Percentiles rank a stretch among this genome's conserved stretches.
phyloP scores from a whole-genome alignment of 2,888 invertebrate species.

The Andrena bucephala region DNA sequence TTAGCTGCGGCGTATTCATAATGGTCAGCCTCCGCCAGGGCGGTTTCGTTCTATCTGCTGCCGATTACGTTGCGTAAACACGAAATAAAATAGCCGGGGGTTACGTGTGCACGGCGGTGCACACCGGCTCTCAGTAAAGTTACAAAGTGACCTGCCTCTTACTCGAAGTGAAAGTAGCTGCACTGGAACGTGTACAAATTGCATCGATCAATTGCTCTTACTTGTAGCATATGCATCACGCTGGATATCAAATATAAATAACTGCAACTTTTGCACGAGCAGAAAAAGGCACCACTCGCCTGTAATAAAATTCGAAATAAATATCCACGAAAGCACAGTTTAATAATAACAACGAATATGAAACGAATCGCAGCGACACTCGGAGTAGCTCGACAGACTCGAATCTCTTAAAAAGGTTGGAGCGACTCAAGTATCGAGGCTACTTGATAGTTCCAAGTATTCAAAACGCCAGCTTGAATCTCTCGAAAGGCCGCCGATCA shows the following conservation, averaged over 20 bases:
- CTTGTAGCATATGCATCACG: neutral
- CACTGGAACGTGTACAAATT: constrained; percentile 36
- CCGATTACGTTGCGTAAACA: neutral
- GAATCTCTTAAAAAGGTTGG: no score
- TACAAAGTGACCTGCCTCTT: constrained; percentile 35
- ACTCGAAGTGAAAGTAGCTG: constrained; percentile 46
- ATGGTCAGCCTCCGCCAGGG: neutral
- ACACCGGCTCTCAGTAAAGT: constrained; percentile 19
- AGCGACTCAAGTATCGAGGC: no score
- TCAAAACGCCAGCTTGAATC: neutral
- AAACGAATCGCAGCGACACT: no score
- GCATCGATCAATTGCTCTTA: constrained; percentile 22
- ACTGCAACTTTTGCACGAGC: neutral
- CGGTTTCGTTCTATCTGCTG: neutral
- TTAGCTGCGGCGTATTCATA: neutral
- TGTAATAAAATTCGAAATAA: no score
- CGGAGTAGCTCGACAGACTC: no score
- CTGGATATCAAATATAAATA: neutral
- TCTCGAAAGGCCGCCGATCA: neutral
- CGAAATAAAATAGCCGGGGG: constrained; percentile 15
- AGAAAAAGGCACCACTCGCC: no score
- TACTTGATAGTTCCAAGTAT: neutral
- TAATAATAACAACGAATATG: no score
- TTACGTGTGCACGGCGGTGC: constrained; percentile 20
- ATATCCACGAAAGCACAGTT: no score